Conservation (phyloP, 2,888 invertebrate genomes). For the Lasioglossum zephyrum region DNA sequence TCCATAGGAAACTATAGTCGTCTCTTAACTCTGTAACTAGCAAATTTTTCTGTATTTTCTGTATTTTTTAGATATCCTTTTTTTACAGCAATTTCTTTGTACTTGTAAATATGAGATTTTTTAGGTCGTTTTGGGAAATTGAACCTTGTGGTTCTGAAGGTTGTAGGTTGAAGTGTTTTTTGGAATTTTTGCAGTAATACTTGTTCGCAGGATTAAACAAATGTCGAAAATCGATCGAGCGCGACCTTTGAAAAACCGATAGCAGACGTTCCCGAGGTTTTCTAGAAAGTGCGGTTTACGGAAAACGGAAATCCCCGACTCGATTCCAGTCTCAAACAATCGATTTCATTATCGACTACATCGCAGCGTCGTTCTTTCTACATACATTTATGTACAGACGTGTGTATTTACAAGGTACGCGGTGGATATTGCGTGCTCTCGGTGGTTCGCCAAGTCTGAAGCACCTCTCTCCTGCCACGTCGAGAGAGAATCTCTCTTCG, state of each 20-base stretch:
- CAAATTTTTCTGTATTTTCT: not conserved
- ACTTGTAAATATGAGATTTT: not conserved
- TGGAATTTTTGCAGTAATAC: not conserved
- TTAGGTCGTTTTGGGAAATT: not conserved
- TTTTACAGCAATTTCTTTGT: not conserved
- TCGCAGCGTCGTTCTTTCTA: constrained; percentile 10
- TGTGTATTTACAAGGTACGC: constrained; percentile 43
- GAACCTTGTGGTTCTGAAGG: not conserved
- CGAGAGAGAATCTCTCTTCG: constrained; percentile 6
- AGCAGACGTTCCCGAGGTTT: not conserved
- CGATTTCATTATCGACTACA: not conserved
- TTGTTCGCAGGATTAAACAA: too few relatives aligned
- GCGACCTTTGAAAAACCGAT: not conserved
- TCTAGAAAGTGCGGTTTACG: not conserved
- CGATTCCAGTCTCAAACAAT: not conserved
- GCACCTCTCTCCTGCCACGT: not conserved
- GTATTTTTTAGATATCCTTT: too few relatives aligned
- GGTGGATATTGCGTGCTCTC: not conserved
- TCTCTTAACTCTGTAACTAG: not conserved
- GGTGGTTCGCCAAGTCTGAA: constrained; percentile 4
- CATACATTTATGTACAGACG: constrained; percentile 45
- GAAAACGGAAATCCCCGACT: not conserved
- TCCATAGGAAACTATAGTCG: not conserved
- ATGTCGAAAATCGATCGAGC: not conserved
- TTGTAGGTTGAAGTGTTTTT: not conserved